Conservation (phyloP, 2,888 invertebrate species). For the Volucella inflata region DNA sequence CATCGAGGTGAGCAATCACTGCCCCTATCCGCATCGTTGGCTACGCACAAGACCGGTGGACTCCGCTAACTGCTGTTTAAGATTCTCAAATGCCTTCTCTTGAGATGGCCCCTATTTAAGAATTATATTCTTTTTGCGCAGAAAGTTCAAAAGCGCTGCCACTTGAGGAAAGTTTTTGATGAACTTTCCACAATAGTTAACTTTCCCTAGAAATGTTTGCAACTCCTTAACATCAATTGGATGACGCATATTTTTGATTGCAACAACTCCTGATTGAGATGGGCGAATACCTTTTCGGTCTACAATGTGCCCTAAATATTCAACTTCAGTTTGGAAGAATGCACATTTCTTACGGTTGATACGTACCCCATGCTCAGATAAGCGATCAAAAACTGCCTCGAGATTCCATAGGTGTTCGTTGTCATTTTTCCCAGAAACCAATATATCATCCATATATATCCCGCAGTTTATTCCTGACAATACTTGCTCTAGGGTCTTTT, state of each 20-base stretch:
- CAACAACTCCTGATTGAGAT: constrained; percentile 40
- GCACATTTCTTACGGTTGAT: constrained; percentile 52
- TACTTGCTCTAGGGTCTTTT: too few species aligned
- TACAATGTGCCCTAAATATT: constrained; percentile 69
- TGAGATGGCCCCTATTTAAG: constrained; percentile 49
- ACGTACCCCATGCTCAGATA: constrained; percentile 10
- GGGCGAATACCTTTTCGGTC: constrained; percentile 48
- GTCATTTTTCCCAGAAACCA: not conserved
- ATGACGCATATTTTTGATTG: not conserved
- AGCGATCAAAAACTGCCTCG: constrained; percentile 29
- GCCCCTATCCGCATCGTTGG: constrained; percentile 63
- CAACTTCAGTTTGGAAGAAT: constrained; percentile 60
- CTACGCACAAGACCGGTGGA: constrained; percentile 52
- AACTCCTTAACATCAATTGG: too few species aligned
- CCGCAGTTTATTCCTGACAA: too few species aligned
- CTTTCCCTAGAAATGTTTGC: constrained; percentile 27
- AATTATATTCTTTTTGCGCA: constrained; percentile 19
- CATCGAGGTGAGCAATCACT: constrained; percentile 53
- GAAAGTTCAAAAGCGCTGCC: constrained; percentile 19
- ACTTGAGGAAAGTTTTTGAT: constrained; percentile 10
- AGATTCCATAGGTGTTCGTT: constrained; percentile 53
- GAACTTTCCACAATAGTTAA: constrained; percentile 41
- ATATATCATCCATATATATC: too few species aligned
- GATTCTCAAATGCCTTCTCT: constrained; percentile 24
- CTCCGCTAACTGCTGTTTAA: constrained; percentile 31